Percentiles rank a stretch among this genome's conserved stretches.
Evolutionary conservation across 1,140 invertebrate genomes (phyloP).

Genomic region (Procambarus virginalis): DNA sequence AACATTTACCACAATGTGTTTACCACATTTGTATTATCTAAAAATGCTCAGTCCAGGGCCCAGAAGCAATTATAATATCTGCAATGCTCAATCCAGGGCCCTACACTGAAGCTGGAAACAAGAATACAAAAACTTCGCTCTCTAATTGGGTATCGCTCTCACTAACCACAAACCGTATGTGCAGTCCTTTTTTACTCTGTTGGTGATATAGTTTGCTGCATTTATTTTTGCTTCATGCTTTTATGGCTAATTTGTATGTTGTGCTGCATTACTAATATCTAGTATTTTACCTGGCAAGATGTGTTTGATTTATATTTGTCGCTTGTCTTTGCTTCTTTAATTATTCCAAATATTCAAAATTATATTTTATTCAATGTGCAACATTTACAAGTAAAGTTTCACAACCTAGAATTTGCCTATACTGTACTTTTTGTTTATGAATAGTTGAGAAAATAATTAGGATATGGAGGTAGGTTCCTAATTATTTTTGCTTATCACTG

Average conservation of each 20-base stretch:
- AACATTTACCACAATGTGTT: not conserved
- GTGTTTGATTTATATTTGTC: not conserved
- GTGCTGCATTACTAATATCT: not conserved
- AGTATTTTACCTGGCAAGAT: not conserved
- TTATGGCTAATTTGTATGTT: constrained; percentile 1
- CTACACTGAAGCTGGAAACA: not conserved
- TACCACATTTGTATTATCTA: not conserved
- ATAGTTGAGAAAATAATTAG: not conserved
- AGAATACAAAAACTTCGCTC: constrained; percentile 4
- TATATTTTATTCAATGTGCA: not conserved
- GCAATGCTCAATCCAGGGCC: constrained; percentile 5
- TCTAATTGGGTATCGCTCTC: constrained; percentile 6
- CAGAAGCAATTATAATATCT: not conserved
- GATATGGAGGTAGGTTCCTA: not conserved
- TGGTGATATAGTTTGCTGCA: not conserved
- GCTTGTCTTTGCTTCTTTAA: not conserved
- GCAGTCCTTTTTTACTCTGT: not conserved
- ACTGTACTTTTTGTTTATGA: not conserved
- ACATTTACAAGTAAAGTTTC: not conserved
- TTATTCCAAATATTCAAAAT: not conserved
- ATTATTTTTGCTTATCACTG: not conserved
- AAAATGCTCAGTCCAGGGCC: constrained; percentile 4
- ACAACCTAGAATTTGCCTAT: not conserved
- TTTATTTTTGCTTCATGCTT: constrained; percentile 9
- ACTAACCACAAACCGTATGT: constrained; percentile 17